Evolutionary conservation across 2,888 invertebrate genomes (phyloP).

Genomic region (Caenorhabditis virilis): DNA sequence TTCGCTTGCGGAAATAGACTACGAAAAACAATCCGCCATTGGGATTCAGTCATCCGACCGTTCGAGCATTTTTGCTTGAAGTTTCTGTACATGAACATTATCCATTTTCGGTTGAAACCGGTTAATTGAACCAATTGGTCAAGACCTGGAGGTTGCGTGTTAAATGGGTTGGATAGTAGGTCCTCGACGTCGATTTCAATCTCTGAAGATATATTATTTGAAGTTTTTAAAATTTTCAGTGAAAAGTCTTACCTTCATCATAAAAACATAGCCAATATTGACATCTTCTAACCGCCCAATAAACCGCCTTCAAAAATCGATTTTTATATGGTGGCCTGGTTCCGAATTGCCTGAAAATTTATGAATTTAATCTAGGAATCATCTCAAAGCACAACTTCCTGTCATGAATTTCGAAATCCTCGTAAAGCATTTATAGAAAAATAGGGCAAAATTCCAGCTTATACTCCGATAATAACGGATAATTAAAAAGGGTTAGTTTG

Average conservation of each 20-base stretch:
- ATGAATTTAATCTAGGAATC: background rate
- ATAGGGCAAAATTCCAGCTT: too few species aligned
- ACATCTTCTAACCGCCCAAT: constrained; percentile 57
- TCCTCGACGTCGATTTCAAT: constrained; percentile 63
- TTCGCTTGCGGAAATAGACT: constrained; percentile 58
- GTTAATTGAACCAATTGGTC: constrained; percentile 53
- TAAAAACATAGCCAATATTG: constrained; percentile 63
- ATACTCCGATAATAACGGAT: background rate
- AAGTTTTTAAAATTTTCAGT: background rate
- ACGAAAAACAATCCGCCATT: constrained; percentile 60
- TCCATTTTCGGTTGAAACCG: constrained; percentile 59
- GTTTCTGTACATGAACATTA: constrained; percentile 65
- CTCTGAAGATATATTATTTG: constrained; percentile 35
- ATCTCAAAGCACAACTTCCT: too few species aligned
- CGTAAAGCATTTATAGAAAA: too few species aligned
- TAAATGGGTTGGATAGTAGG: constrained; percentile 57
- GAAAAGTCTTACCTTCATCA: constrained; percentile 55
- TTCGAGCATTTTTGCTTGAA: constrained; percentile 62
- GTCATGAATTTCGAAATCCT: too few species aligned
- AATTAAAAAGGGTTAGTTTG: background rate
- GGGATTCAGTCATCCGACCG: constrained; percentile 57
- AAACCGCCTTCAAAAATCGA: constrained; percentile 44
- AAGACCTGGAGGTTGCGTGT: constrained; percentile 59
- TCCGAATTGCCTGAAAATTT: constrained; percentile 53
- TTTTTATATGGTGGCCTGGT: constrained; percentile 47